Percentiles rank a stretch among this genome's conserved stretches.
Conservation (phyloP, 2,888 invertebrate genomes). For the Ashinkailepas kermadecensis region DNA sequence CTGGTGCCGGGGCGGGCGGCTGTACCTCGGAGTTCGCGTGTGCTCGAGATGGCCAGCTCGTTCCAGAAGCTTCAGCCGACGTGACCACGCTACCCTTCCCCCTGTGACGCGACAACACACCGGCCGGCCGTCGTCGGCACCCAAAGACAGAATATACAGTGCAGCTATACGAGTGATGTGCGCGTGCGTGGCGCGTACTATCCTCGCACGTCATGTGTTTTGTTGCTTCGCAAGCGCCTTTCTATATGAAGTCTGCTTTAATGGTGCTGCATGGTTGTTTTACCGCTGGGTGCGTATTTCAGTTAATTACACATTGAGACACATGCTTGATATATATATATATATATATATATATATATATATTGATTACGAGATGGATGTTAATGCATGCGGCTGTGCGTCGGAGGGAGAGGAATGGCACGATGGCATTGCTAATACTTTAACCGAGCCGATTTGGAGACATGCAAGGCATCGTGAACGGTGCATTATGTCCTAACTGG, state of each 20-base stretch:
- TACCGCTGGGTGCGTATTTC: too few species aligned
- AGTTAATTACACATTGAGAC: too few species aligned
- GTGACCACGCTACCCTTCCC: neutral
- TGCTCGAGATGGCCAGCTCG: slow-evolving; percentile 34
- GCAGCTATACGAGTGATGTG: neutral
- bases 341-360: too few species aligned
- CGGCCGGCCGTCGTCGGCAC: neutral
- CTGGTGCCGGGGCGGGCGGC: slow-evolving; percentile 9
- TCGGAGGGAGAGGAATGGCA: too few species aligned
- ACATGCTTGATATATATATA: too few species aligned
- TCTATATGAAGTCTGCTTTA: neutral
- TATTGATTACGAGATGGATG: too few species aligned
- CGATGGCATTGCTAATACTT: too few species aligned
- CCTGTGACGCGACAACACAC: neutral
- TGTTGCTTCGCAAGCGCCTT: neutral
- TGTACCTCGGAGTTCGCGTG: slow-evolving; percentile 32
- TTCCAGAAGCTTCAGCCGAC: slow-evolving; percentile 33
- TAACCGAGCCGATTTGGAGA: too few species aligned
- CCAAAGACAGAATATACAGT: neutral
- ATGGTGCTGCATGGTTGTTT: too few species aligned
- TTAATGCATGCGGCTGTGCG: too few species aligned
- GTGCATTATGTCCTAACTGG: too few species aligned
- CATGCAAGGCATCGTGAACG: too few species aligned
- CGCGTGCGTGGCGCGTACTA: neutral
- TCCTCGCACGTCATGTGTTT: neutral